Base-by-base conservation (phyloP, 2,888 invertebrate genomes). In the Caenorhabditis auriculariae region DNA sequence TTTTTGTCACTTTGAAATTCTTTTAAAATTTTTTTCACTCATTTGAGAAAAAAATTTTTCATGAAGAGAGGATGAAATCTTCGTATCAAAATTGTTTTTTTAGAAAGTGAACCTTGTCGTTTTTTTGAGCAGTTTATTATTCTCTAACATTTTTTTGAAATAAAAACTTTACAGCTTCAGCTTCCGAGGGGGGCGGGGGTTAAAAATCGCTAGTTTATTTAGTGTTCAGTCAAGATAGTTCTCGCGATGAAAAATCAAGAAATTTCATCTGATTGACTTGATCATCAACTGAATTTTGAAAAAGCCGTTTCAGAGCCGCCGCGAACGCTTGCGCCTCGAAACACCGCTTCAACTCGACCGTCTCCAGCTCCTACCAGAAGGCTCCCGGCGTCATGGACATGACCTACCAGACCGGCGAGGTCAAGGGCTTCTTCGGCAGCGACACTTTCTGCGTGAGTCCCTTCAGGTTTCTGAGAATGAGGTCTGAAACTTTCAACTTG, bases 331-430 rank as follows among this genome's bases (percentile, higher is more conserved):
- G 74, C 41, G 51, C 58, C 28, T 52, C 66, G 26, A 74, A 74
- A 53, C 65, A 68, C 54, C 60, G 66, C 23, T 74, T 66, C 62
- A 67, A 72, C 42, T 43, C 61, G 5, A 35, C 58, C 17, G 47
- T 55, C 21, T 72, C 72, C 7, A 29, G 55, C 3, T 54, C 69
- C 9, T 76, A 76, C 45, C 39, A 38, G 0, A 23, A 35, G 7
- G 49, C 66, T 27, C 71, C 71, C 28, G 53, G 55, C 17, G 41
- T 56, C 12, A 74, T 76, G 53, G 62, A 60, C 29, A 64, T 77
- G 55, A 59, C 62, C 35, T 77, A 77, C 42, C 73, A 77, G 27
- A 73, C 70, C 17, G 77, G 77, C 41, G 73, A 71, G 50, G 75
- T 74, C n/a, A 65, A 69, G 48, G 77, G 77, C 28, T 67, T 61